Evolutionary conservation across 1,140 invertebrate species (phyloP).

Genomic region (Plutomurus gul): DNA sequence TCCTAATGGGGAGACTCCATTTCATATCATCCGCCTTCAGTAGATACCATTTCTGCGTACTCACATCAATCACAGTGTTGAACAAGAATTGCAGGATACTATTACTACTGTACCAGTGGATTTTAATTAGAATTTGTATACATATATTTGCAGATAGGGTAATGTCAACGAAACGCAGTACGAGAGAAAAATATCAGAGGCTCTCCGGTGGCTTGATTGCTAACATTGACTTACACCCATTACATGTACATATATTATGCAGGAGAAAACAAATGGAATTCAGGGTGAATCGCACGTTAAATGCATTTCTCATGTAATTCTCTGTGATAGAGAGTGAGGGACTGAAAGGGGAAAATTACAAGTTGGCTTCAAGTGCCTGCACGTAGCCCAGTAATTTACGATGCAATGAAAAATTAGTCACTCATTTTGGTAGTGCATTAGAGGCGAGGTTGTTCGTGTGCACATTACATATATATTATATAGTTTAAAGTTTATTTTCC

Average conservation of each 20-base stretch:
- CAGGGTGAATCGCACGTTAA: not conserved
- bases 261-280: not conserved
- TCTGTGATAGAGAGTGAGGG: not conserved
- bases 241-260: not conserved
- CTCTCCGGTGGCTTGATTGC: not conserved
- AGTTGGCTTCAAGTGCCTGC: not conserved
- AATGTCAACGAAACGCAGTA: too few species aligned
- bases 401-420: slow-evolving; percentile 14
- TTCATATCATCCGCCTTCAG: not conserved
- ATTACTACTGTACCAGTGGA: not conserved
- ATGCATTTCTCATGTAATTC: not conserved
- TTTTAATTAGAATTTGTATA: too few species aligned
- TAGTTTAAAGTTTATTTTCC: not conserved
- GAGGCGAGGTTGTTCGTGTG: not conserved
- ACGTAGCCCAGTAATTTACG: slow-evolving; percentile 12
- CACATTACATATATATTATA: not conserved
- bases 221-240: too few species aligned
- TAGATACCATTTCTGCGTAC: too few species aligned
- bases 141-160: too few species aligned
- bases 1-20: not conserved
- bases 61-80: too few species aligned
- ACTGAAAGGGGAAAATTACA: slow-evolving; percentile 18
- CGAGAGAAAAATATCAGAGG: too few species aligned
- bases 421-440: not conserved
- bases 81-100: too few species aligned